Conservation (phyloP, 1,140 invertebrate species). For the Drosophila sp. region DNA sequence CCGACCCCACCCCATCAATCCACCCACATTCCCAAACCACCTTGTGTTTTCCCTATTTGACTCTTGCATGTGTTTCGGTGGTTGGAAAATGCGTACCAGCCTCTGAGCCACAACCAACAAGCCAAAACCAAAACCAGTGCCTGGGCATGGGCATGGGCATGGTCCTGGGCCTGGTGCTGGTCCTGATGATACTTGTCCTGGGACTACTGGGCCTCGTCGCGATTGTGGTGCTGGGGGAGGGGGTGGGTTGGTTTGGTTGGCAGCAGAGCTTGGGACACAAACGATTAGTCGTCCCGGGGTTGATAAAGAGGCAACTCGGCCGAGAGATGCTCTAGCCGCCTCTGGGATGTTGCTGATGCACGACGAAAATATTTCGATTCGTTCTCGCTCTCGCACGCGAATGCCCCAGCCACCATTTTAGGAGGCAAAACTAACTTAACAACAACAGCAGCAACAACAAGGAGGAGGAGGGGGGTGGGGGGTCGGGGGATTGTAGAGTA, state of each 20-base stretch:
- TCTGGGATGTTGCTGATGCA: conserved; percentile 13
- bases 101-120: background rate
- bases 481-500: too few species aligned
- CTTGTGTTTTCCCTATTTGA: conserved; percentile 11
- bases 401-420: conserved; percentile 17
- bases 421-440: conserved; percentile 59
- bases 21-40: background rate
- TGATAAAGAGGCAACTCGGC: conserved; percentile 36
- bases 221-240: background rate
- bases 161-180: background rate
- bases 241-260: background rate
- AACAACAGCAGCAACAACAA: conserved; percentile 35
- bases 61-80: conserved; percentile 8
- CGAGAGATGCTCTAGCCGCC: background rate
- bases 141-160: background rate
- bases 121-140: conserved; percentile 2
- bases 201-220: conserved; percentile 6
- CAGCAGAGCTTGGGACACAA: conserved; percentile 24
- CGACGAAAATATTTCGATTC: conserved; percentile 39
- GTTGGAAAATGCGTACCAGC: conserved; percentile 12
- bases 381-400: conserved; percentile 43
- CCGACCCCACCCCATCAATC: background rate
- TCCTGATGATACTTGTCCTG: background rate
- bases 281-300: conserved; percentile 48
- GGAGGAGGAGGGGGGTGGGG: background rate